Evolutionary conservation across 2,113 vertebrate species (phyloP), one percentile per base, ranked within the genome.

Genomic region (Pagrus major): DNA sequence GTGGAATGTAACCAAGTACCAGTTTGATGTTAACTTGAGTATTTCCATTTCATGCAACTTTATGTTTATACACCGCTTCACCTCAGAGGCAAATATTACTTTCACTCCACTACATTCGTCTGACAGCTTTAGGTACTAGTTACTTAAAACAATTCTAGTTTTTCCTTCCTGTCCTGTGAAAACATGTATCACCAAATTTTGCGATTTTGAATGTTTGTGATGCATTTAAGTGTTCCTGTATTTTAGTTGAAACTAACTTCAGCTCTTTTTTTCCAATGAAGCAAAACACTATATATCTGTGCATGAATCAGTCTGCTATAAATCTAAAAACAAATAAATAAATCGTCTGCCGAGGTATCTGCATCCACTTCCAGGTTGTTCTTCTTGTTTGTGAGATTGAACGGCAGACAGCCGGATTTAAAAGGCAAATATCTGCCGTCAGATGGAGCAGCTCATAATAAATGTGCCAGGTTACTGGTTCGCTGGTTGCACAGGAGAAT

Each of bases 401-500:
- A 29, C 41, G 27, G 39, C 68, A 84, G 72, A 85, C 78, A 79
- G 72, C 14, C 59, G 66, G 75, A 91, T 78, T 84, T 82, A 86
- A 87, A 86, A 71, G 77, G 46, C 85, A 83, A 89, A 82, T 73
- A 75, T 82, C 74, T 72, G 73, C 37, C 21, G 47, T 71, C 86
- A 74, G 69, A 86, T 81, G 49, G 49, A 87, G 56, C 56, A 37
- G 72, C 68, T 70, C 68, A 59, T 87, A 88, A 83, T 79, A 84
- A 84, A 91, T 76, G 61, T 76, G 58, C 39, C 80, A 52, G 81
- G 73, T 85, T 76, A 70, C 42, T 61, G 68, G 55, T 76, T 69
- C 42, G 71, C 70, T 67, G 66, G 85, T 80, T 54, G 70, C 76
- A 69, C 74, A n/a, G 81, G 77, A 75, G 66, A 64, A 39, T 37